These are phyloP conservation scores for Procavia capensis DNA, from an alignment of 2,113 vertebrate genomes.

Conservation along the genomic window DNA sequence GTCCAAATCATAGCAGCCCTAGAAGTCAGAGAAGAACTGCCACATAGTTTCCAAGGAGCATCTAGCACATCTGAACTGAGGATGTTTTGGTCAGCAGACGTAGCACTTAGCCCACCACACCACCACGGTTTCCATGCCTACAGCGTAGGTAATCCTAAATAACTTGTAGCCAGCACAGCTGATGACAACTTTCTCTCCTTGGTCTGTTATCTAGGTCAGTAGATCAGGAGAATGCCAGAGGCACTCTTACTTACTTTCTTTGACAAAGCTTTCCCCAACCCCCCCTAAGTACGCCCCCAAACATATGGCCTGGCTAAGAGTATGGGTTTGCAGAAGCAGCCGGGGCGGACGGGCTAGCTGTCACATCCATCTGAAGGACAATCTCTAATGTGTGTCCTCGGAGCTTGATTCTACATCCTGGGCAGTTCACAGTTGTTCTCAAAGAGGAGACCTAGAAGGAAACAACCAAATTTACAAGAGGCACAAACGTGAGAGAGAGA, in stretches of 20 bases:
- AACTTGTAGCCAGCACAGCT: no score
- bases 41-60: no score
- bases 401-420: neutral
- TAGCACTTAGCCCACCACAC: fast-evolving
- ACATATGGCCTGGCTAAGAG: neutral
- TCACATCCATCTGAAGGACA: neutral
- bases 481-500: neutral
- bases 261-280: neutral
- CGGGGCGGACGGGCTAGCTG: neutral
- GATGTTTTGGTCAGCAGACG: no score
- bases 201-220: neutral
- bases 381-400: neutral
- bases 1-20: no score
- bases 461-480: neutral
- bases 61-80: no score
- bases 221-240: neutral
- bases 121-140: no score
- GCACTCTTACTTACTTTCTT: neutral
- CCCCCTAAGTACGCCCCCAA: neutral
- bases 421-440: neutral
- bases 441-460: neutral
- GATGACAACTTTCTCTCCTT: neutral
- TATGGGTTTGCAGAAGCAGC: no score
- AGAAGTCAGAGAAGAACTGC: no score
- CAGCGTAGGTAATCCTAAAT: neutral